Conservation (phyloP, 2,113 vertebrate genomes). For the Petromus typicus region DNA sequence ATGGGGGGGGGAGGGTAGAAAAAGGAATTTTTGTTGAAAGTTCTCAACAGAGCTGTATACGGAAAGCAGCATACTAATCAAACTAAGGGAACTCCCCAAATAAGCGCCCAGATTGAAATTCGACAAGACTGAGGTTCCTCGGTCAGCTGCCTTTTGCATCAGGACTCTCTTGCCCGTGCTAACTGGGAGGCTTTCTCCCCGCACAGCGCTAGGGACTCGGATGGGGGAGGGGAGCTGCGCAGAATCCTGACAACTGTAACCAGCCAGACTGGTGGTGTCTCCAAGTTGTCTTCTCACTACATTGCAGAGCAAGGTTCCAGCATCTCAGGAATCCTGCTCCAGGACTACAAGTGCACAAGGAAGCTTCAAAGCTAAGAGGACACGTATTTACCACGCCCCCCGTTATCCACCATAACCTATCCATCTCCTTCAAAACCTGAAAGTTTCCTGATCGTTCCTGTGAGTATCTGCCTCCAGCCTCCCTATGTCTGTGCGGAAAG, state of each 20-base stretch:
- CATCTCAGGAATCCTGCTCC: neutral
- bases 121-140: neutral
- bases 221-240: neutral
- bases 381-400: neutral
- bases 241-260: neutral
- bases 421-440: conserved; percentile 30
- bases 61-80: neutral
- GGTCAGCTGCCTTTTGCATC: neutral
- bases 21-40: neutral
- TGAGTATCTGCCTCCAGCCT: neutral
- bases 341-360: neutral
- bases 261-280: neutral
- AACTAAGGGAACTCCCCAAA: neutral
- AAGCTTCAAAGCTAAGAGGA: neutral
- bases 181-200: neutral
- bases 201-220: neutral
- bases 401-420: neutral
- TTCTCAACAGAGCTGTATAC: neutral
- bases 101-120: neutral
- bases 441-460: conserved; percentile 30
- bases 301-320: neutral
- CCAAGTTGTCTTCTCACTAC: conserved; percentile 28
- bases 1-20: neutral
- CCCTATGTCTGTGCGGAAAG: neutral
- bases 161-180: neutral